Base-by-base conservation (phyloP, 2,113 vertebrate species). In the Irena cyanogastra region DNA sequence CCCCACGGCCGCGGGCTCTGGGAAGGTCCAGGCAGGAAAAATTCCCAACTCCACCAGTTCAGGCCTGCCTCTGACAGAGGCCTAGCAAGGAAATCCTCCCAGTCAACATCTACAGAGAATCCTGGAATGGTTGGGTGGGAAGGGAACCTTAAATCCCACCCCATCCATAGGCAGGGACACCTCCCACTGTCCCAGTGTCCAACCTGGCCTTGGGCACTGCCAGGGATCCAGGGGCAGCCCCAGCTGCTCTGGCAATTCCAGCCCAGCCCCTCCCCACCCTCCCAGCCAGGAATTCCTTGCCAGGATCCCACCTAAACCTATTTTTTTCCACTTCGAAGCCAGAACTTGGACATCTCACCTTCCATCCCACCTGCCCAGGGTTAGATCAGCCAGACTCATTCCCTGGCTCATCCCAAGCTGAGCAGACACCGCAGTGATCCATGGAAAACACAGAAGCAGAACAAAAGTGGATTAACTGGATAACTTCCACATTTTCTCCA, bases 141-240 rank as follows among this genome's bases (percentile, higher is more conserved):
- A 7, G 19, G 1, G 6, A 11, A 39, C 2, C n/a, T 12, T 2
- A 7, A 49, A 64, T 3, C 42, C 9, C 14, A 3, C 2, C n/a
- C n/a, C n/a, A n/a, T n/a, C n/a, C n/a, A n/a, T n/a, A n/a, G n/a
- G n/a, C n/a, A 41, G 13, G 28, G 42, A 64, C 50, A 57, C 1
- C 21, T 65, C 15, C 76, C 16, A 10, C 14, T 1, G 0, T 8
- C 45, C 65, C 70, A 56, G 0, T 53, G 50, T 33, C 70, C 77
- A 83, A 0, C 49, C 42, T 14, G 42, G 35, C 31, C 50, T 64
- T 10, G 76, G 50, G 1, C 76, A 49, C 1, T 64, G 0, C 75
- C 66, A 72, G 57, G 75, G 76, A 72, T 80, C 35, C 65, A 70
- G 57, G 41, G 65, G 6, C 65, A 63, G 64, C 64, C 54, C 0